phyloP scores from a whole-genome alignment of 2,113 vertebrate species.

The Thermophis baileyi region DNA sequence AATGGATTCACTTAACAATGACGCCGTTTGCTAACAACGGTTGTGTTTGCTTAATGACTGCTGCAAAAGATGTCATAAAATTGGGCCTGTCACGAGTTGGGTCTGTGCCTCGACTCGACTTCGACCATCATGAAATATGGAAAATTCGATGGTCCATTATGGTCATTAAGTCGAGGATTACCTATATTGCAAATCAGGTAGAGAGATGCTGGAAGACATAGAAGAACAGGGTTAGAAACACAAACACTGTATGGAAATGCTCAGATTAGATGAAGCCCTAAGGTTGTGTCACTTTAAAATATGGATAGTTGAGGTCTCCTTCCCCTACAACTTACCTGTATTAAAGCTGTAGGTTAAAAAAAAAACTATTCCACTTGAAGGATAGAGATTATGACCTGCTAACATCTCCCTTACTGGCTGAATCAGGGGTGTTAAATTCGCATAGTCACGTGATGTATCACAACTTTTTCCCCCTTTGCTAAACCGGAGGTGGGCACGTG shows the following conservation, averaged over 20 bases:
- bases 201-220: not conserved
- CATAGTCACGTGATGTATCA: too few relatives aligned
- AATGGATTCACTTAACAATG: not conserved
- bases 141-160: not conserved
- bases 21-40: too few relatives aligned
- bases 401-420: not conserved
- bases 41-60: not conserved
- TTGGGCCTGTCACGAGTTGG: not conserved
- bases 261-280: not conserved
- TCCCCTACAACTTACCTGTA: not conserved
- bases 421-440: too few relatives aligned
- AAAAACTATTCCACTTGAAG: not conserved
- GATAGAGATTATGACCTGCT: not conserved
- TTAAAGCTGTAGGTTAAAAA: not conserved
- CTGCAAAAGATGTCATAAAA: not conserved
- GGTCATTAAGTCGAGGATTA: too few relatives aligned
- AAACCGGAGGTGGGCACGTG: too few relatives aligned
- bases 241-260: not conserved
- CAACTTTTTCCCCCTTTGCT: too few relatives aligned
- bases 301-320: not conserved
- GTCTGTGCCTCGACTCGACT: not conserved
- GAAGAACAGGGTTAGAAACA: not conserved
- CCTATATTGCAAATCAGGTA: not conserved
- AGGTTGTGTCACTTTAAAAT: not conserved
- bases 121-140: not conserved